A percentile compares a stretch with the other conserved stretches of the same genome.
Conservation (phyloP, 2,888 invertebrate species). For the Nomada ruficornis region DNA sequence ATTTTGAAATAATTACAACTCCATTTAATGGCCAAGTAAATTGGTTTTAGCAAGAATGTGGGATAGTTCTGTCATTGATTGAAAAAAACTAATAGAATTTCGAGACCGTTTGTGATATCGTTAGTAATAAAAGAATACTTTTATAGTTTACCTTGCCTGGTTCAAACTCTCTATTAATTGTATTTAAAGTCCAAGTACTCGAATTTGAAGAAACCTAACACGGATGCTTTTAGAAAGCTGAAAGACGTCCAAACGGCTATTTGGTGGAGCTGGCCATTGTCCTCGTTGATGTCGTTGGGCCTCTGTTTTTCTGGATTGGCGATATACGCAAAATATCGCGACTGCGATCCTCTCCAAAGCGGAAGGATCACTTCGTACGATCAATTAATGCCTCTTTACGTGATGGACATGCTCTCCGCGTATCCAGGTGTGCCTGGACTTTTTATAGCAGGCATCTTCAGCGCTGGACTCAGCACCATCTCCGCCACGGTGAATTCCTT, state of each 20-base stretch:
- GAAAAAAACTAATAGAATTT: too few relatives aligned
- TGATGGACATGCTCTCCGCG: constrained; percentile 89
- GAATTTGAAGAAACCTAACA: too few relatives aligned
- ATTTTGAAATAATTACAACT: too few relatives aligned
- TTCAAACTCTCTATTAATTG: too few relatives aligned
- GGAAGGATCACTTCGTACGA: constrained; percentile 88
- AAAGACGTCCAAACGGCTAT: constrained; percentile 89
- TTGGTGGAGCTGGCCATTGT: constrained; percentile 93
- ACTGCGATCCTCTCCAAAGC: constrained; percentile 91
- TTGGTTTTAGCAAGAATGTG: too few relatives aligned
- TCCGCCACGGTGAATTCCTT: constrained; percentile 96
- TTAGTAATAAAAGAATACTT: too few relatives aligned
- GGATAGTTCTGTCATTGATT: too few relatives aligned
- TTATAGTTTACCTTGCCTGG: too few relatives aligned
- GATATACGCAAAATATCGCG: constrained; percentile 91
- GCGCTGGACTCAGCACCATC: constrained; percentile 95
- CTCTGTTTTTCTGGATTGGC: constrained; percentile 91
- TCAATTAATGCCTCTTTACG: constrained; percentile 92
- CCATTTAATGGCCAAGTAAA: too few relatives aligned
- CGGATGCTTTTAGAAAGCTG: constrained; percentile 85
- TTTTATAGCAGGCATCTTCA: constrained; percentile 88
- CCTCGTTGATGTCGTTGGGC: constrained; percentile 89
- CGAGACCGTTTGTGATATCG: too few relatives aligned
- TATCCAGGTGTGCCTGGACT: constrained; percentile 78
- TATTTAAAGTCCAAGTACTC: too few relatives aligned